Evolutionary conservation across 2,888 invertebrate species (phyloP), one percentile per base, ranked within the genome.

Genomic region (Anoplius nigerrimus): DNA sequence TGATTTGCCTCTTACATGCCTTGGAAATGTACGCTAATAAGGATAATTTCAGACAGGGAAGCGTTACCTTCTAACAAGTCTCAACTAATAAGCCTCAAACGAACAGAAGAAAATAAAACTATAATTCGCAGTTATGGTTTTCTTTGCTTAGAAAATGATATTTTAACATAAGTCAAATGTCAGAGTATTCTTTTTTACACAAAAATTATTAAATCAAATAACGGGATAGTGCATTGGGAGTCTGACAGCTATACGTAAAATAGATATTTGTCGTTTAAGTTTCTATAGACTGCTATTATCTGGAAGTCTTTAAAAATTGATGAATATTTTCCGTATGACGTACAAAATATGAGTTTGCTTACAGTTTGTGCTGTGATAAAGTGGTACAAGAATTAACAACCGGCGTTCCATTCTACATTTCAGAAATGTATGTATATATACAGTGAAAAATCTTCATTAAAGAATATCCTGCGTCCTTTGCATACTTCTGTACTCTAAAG

Each of bases 361-460:
- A 18, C 13, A 51, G 6, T 43, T 64, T 69, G 52, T 52, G 52
- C 52, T 52, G 22, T 20, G 6, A 27, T 43, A 21, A 11, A 34
- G 34, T 11, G 45, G 53, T 43, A 53, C 43, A 53, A 66, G 53
- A 57, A 71, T 78, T 70, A 73, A 73, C 75, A 75, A 34, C 34
- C 34, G 34, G 34, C 34, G 71, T 66, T 75, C 75, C 69, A 66
- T 72, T 64, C 63, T 68, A 62, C 45, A 60, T 69, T 71, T 45
- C 21, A 61, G 74, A 68, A 66, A 79, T 59, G 62, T 75, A 68
- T 60, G 54, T 62, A 11, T 34, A 34, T 34, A 52, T 62, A 51
- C 62, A 66, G 81, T 77, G 76, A 82, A 74, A 83, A 81, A 84
- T 85, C 80, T 80, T 80, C 76, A 73, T 34, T 34, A 34, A 82